phyloP scores from a whole-genome alignment of 2,113 vertebrate genomes.

The Hucho hucho region DNA sequence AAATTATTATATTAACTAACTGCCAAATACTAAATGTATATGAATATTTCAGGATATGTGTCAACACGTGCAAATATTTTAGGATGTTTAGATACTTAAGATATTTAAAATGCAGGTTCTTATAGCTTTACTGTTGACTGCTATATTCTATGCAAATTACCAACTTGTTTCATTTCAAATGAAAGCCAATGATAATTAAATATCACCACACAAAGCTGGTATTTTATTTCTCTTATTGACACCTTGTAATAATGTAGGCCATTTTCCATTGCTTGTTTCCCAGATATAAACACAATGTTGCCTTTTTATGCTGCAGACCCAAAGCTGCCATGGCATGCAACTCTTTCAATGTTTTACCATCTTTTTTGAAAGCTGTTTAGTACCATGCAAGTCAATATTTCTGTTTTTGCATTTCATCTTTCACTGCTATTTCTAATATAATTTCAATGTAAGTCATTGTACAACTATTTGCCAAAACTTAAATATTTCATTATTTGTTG shows the following conservation, averaged over 20 bases:
- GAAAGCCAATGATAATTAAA: too few species aligned
- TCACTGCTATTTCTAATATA: not conserved
- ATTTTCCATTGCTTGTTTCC: too few species aligned
- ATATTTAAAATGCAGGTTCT: not conserved
- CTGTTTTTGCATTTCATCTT: not conserved
- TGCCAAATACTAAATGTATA: not conserved
- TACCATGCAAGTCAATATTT: not conserved
- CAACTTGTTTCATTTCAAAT: too few species aligned
- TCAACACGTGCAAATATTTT: not conserved
- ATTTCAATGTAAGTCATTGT: not conserved
- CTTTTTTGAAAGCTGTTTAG: too few species aligned
- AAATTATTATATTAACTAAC: not conserved
- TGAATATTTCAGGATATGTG: not conserved
- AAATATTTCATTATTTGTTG: not conserved
- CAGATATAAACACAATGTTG: too few species aligned
- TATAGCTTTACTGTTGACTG: not conserved
- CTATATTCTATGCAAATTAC: not conserved
- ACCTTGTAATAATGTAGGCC: too few species aligned
- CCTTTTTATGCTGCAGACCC: too few species aligned
- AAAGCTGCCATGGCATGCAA: too few species aligned
- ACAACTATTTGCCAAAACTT: not conserved
- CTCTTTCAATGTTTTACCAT: too few species aligned
- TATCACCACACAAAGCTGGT: too few species aligned
- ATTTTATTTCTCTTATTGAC: too few species aligned
- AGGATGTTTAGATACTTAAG: not conserved